Conservation (phyloP, 1,140 invertebrate genomes). For the Bradynema listronoti region DNA sequence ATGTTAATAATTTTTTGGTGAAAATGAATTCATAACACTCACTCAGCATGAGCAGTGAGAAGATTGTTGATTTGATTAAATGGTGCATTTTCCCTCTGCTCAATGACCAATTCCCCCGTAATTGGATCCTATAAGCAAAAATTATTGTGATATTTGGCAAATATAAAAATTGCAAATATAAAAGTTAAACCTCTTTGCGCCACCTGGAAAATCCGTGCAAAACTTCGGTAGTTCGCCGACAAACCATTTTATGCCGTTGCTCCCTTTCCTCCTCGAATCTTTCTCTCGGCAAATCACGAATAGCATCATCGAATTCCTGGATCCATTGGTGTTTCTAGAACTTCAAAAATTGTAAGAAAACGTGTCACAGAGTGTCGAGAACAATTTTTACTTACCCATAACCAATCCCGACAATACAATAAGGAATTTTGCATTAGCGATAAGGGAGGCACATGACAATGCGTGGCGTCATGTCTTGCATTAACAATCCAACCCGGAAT, state of each 20-base stretch:
- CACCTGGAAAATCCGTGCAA: conserved; percentile 13
- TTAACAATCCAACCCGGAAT: conserved; percentile 28
- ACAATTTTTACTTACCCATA: conserved; percentile 15
- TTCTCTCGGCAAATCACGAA: conserved; percentile 15
- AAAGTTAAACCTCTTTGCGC: conserved; percentile 13
- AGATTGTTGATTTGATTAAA: too few relatives aligned
- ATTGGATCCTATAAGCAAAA: too few relatives aligned
- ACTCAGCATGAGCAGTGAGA: too few relatives aligned
- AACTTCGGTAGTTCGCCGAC: conserved; percentile 1
- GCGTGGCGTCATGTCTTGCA: conserved; percentile 21
- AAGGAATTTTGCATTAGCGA: conserved; percentile 19
- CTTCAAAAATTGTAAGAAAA: not conserved
- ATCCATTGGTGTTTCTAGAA: conserved; percentile 14
- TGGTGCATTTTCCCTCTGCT: too few relatives aligned
- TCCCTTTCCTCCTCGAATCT: not conserved
- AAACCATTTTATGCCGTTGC: not conserved
- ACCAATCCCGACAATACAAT: conserved; percentile 23
- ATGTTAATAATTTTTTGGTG: too few relatives aligned
- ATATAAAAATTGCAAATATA: too few relatives aligned
- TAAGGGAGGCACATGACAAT: conserved; percentile 20
- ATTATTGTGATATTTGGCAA: too few relatives aligned
- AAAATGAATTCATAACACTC: too few relatives aligned
- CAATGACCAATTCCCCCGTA: too few relatives aligned
- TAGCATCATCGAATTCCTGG: conserved; percentile 17
- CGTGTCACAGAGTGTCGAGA: not conserved